phyloP scores from a whole-genome alignment of 2,888 invertebrate species.

The Trachelus tabidus region DNA sequence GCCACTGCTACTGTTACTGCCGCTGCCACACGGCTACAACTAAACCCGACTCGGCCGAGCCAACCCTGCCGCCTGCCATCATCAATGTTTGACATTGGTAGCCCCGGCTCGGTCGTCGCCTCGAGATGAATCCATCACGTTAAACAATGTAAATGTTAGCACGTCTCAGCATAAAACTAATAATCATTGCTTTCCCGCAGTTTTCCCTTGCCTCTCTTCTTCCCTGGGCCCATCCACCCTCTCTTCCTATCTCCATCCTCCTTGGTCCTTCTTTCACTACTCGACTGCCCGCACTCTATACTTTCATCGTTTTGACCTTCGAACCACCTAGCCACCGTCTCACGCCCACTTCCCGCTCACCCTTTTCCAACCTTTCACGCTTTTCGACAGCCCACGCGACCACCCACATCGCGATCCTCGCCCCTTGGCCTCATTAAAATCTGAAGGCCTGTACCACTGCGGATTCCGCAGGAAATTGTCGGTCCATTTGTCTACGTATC shows the following conservation, averaged over 20 bases:
- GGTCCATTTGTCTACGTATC: background rate
- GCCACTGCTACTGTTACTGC: constrained; percentile 20
- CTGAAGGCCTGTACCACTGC: constrained; percentile 5
- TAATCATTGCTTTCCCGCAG: constrained; percentile 55
- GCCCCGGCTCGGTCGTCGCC: constrained; percentile 39
- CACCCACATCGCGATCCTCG: background rate
- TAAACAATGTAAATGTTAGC: constrained; percentile 65
- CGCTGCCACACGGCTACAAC: constrained; percentile 24
- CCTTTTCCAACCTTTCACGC: background rate
- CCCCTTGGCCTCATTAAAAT: constrained; percentile 13
- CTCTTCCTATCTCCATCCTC: constrained; percentile 41
- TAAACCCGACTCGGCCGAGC: constrained; percentile 39
- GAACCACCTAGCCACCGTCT: constrained; percentile 13
- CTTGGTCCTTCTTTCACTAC: constrained; percentile 5
- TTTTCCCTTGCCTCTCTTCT: constrained; percentile 29
- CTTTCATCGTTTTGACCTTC: constrained; percentile 45
- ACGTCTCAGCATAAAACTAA: constrained; percentile 61
- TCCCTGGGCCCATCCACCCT: constrained; percentile 48
- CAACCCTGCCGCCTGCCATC: constrained; percentile 27
- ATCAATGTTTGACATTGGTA: constrained; percentile 53
- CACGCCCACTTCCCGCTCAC: constrained; percentile 2
- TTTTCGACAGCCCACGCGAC: background rate
- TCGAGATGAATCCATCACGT: constrained; percentile 62
- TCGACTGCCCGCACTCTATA: constrained; percentile 10
- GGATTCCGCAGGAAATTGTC: background rate